Base-by-base conservation (phyloP, 2,888 invertebrate genomes). In the Argynnis bischoffii region DNA sequence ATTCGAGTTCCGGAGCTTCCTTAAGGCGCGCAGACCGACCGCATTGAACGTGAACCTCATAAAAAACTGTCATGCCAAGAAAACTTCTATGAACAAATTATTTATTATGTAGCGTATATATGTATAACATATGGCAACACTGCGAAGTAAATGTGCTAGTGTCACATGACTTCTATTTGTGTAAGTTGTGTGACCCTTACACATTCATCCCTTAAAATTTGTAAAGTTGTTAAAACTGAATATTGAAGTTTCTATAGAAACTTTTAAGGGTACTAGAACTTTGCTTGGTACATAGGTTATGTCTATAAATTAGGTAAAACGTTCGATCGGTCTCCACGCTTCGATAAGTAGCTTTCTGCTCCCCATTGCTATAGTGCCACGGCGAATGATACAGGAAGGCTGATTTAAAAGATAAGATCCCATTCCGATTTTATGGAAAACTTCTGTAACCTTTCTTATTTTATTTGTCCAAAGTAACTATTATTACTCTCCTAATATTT, bases 381-480 rank as follows among this genome's bases (percentile, higher is more conserved):
- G 82, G 81, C 81, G 81, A 83, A 82, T 80, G 82, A 81, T 75
- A 76, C 78, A 80, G 83, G 83, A 85, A 87, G 86, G 87, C 84
- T 86, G 85, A 85, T 81, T 80, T 78, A 82, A 81, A 82, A 83
- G 79, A 76, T 81, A 83, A 85, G 82, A 80, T 84, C 89, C 89
- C 89, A 89, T 89, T 90, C 89, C 89, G 87, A 87, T 84, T 87
- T 87, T 81, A 77, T 80, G 75, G 78, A 82, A 86, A 87, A 85
- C 81, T 77, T 85, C 87, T 88, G 83, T 88, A 88, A 87, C 84
- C 85, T 86, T 84, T 81, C 80, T 85, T 79, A 84, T 81, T 81
- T 82, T 82, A 79, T 85, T 84, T 87, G 59, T 69, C 85, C 81
- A 81, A 86, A 81, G 80, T 89, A 84, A 86, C 80, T 84, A 81